These are phyloP conservation scores for Ganaspis brasiliensis DNA, from an alignment of 2,888 invertebrate genomes.

Conservation along the genomic window DNA sequence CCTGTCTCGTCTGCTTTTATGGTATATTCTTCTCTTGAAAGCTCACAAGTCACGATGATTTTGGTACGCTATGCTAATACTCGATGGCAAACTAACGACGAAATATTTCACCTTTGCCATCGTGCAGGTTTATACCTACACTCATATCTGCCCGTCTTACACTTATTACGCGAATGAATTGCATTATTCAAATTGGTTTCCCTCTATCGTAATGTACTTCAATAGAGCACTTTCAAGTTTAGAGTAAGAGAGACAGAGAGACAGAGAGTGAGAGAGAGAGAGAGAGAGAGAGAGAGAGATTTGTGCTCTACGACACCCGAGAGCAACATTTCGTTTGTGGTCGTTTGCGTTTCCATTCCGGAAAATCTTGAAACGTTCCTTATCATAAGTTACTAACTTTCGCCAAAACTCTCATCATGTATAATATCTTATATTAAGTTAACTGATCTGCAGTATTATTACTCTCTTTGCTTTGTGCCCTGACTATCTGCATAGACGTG, in stretches of 20 bases:
- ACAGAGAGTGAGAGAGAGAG: slow-evolving; percentile 45
- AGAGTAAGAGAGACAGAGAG: slow-evolving; percentile 43
- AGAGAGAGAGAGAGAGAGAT: slow-evolving; percentile 36
- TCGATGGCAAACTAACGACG: slow-evolving; percentile 38
- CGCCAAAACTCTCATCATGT: slow-evolving; percentile 48
- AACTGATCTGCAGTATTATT: slow-evolving; percentile 66
- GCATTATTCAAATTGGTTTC: slow-evolving; percentile 65
- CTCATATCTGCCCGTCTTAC: slow-evolving; percentile 48
- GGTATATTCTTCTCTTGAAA: slow-evolving; percentile 30
- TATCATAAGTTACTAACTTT: slow-evolving; percentile 44
- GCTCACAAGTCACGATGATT: slow-evolving; percentile 41
- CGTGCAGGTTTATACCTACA: slow-evolving; percentile 38
- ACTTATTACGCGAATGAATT: slow-evolving; percentile 63
- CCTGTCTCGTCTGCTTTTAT: slow-evolving; percentile 5
- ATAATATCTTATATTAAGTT: slow-evolving; percentile 71
- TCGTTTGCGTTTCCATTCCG: slow-evolving; percentile 38
- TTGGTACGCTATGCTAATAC: slow-evolving; percentile 31
- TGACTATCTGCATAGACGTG: slow-evolving; percentile 53
- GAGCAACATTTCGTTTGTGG: slow-evolving; percentile 46
- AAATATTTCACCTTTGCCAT: slow-evolving; percentile 24
- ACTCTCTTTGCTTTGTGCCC: slow-evolving; percentile 64
- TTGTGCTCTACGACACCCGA: slow-evolving; percentile 26
- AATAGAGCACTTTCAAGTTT: slow-evolving; percentile 42
- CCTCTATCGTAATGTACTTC: slow-evolving; percentile 49
- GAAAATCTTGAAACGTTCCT: slow-evolving; percentile 50